Evolutionary conservation across 1,140 invertebrate species (phyloP).

Genomic region (Polypedilum pembai): DNA sequence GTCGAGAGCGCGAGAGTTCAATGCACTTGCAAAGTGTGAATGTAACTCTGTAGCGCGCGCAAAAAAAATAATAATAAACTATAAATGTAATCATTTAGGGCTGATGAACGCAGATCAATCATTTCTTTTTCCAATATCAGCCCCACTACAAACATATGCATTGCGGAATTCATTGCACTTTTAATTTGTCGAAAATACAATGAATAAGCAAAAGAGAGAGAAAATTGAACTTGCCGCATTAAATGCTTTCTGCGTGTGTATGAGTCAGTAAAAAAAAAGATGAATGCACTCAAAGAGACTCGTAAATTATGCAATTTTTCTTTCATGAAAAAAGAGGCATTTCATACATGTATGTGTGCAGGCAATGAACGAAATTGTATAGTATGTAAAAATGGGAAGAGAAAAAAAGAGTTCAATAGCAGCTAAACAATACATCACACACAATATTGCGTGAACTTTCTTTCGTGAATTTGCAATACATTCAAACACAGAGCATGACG

Average conservation of each 20-base stretch:
- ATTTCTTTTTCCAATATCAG: background rate
- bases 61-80: background rate
- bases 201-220: background rate
- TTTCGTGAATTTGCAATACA: background rate
- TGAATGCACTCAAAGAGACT: background rate
- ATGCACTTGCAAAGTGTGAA: background rate
- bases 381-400: background rate
- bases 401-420: conserved; percentile 24
- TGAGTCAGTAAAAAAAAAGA: background rate
- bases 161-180: conserved; percentile 21
- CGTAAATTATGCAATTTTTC: conserved; percentile 12
- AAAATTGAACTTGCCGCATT: too few species aligned
- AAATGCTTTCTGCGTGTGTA: background rate
- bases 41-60: background rate
- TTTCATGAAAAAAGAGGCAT: background rate
- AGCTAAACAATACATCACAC: conserved; percentile 23
- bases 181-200: background rate
- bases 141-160: background rate
- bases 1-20: background rate
- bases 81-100: background rate
- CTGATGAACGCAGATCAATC: conserved; percentile 24
- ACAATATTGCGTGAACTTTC: conserved; percentile 25
- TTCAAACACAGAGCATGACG: background rate
- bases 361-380: background rate
- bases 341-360: too few species aligned